Evolutionary conservation across 2,888 invertebrate species (phyloP), one percentile per base, ranked within the genome.

Genomic region (Heliconius ismenius): DNA sequence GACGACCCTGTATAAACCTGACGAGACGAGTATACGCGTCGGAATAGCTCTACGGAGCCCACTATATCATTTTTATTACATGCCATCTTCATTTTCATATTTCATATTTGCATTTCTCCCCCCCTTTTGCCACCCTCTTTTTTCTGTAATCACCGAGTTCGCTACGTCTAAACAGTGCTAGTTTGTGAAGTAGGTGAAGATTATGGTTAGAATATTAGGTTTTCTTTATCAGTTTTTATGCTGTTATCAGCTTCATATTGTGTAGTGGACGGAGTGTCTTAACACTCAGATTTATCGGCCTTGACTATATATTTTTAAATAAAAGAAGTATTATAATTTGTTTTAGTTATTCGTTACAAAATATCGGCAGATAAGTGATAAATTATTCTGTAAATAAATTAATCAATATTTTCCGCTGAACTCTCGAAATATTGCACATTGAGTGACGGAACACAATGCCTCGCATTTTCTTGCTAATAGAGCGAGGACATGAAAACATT

Each of bases 11-110:
- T 95, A 96, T 96, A 96, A 96, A 96, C 95, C 96, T 96, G 96
- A 96, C 96, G 96, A 96, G 95, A 95, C 95, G 95, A 82, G 87
- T 88, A 95, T 95, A 95, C 95, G 95, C 95, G 94, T 94, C 95
- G 95, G 95, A 96, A 96, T 96, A 96, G 96, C 96, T 95, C 96
- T 95, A 95, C 95, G 95, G 96, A 96, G 96, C 95, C 95, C 95
- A 95, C 95, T 96, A 96, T 96, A 96, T 96, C 96, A 96, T 95
- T 96, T 96, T 96, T 96, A 96, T 96, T 96, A 96, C 96, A 95
- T 96, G 93, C 95, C 95, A 95, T 95, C 95, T 95, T 95, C 95
- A 95, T 95, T 95, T 95, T 95, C 95, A 95, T 95, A 95, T 95
- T 94, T 94, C 94, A 94, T 94, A 94, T 94, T 94, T 94, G 94